Conservation (phyloP, 2,113 vertebrate species). For the Agelaius phoeniceus region DNA sequence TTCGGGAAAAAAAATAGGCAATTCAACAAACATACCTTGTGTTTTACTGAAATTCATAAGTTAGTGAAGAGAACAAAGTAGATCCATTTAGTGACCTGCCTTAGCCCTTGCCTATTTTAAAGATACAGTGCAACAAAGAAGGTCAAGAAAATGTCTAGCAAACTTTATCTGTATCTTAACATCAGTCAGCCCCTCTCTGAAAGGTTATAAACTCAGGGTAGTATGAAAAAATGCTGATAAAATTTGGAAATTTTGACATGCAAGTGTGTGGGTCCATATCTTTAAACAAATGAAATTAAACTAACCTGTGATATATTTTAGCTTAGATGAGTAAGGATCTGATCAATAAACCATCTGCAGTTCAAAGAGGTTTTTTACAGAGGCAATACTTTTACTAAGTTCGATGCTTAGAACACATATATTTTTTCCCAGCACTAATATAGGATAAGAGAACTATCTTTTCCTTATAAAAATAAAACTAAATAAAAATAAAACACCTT, state of each 20-base stretch:
- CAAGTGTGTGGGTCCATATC: background rate
- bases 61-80: background rate
- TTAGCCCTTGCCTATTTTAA: background rate
- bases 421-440: background rate
- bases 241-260: background rate
- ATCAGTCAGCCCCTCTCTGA: background rate
- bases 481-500: background rate
- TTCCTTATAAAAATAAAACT: background rate
- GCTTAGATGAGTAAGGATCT: background rate
- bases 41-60: background rate
- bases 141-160: background rate
- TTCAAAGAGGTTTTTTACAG: background rate
- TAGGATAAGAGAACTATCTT: background rate
- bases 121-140: background rate
- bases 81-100: background rate
- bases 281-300: background rate
- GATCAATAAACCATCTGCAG: background rate
- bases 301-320: background rate
- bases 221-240: background rate
- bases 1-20: background rate
- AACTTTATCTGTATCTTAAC: background rate
- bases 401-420: background rate
- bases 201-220: background rate
- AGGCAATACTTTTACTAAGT: background rate
- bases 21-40: background rate